Evolutionary conservation across 2,888 invertebrate genomes (phyloP).

Genomic region (Seira musarum): DNA sequence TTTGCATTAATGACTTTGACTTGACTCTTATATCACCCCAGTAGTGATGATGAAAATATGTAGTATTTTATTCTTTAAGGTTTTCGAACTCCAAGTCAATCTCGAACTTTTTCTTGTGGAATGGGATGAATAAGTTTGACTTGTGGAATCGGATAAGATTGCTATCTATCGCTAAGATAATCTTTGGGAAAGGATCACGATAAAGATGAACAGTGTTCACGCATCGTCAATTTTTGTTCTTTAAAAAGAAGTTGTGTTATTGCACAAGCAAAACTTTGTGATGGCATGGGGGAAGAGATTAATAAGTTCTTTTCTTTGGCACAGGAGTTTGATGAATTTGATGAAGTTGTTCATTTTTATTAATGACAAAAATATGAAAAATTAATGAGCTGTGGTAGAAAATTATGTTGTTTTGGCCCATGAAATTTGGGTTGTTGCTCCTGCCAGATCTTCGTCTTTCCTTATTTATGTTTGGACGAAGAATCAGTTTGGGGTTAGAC

Average conservation of each 20-base stretch:
- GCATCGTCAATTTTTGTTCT: neutral
- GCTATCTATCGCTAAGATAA: neutral
- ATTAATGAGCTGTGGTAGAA: constrained; percentile 46
- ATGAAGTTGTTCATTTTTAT: constrained; percentile 23
- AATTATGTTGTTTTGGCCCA: neutral
- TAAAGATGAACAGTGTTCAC: neutral
- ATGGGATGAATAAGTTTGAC: too few relatives aligned
- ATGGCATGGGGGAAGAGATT: neutral
- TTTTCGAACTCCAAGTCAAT: too few relatives aligned
- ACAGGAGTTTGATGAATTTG: constrained; percentile 20
- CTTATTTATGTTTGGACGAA: too few relatives aligned
- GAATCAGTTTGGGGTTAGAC: too few relatives aligned
- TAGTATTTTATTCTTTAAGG: too few relatives aligned
- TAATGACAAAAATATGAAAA: constrained; percentile 26
- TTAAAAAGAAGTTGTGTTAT: too few relatives aligned
- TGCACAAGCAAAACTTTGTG: too few relatives aligned
- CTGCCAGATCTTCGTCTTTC: neutral
- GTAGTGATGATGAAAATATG: too few relatives aligned
- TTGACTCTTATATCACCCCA: too few relatives aligned
- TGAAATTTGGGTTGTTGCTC: neutral
- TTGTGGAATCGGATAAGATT: too few relatives aligned
- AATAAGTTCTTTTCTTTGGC: too few relatives aligned
- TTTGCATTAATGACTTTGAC: constrained; percentile 11
- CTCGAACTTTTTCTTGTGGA: too few relatives aligned
- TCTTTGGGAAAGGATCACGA: neutral